Conservation (phyloP, 2,888 invertebrate species). For the Pammene fasciana region DNA sequence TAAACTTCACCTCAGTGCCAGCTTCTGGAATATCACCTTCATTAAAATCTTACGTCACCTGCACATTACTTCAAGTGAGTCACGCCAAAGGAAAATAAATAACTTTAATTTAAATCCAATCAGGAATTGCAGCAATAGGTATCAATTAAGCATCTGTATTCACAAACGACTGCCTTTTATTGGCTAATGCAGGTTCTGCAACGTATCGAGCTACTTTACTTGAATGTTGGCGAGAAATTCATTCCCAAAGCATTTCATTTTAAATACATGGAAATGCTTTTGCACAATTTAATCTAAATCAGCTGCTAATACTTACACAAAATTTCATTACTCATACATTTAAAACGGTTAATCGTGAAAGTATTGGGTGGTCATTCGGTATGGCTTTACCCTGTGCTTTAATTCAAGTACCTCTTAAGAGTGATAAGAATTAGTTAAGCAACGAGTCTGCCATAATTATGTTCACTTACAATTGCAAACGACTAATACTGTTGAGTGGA, state of each 20-base stretch:
- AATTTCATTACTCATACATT: slow-evolving; percentile 64
- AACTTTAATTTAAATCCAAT: slow-evolving; percentile 19
- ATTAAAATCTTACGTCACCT: slow-evolving; percentile 48
- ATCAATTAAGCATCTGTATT: slow-evolving; percentile 24
- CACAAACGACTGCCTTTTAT: slow-evolving; percentile 24
- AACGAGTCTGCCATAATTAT: slow-evolving; percentile 67
- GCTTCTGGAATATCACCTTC: slow-evolving; percentile 62
- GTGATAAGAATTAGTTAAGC: slow-evolving; percentile 75
- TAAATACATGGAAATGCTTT: slow-evolving; percentile 67
- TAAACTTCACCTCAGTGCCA: slow-evolving; percentile 71
- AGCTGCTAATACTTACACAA: slow-evolving; percentile 59
- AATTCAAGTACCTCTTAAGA: slow-evolving; percentile 61
- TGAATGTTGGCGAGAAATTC: slow-evolving; percentile 57
- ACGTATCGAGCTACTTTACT: slow-evolving; percentile 70
- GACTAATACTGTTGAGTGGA: slow-evolving; percentile 65
- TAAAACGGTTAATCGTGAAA: slow-evolving; percentile 61
- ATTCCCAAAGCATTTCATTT: slow-evolving; percentile 59
- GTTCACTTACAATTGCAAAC: slow-evolving; percentile 76
- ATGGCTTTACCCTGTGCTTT: slow-evolving; percentile 59
- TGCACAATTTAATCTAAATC: slow-evolving; percentile 51
- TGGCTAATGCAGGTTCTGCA: slow-evolving; percentile 25
- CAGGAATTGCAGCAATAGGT: slow-evolving; percentile 15
- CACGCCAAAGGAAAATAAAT: slow-evolving; percentile 16
- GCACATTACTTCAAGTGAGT: slow-evolving; percentile 41
- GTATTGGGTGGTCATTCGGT: slow-evolving; percentile 53